Evolutionary conservation across 1,140 invertebrate genomes (phyloP), one percentile per base, ranked within the genome.

Genomic region (Nebria ingens): DNA sequence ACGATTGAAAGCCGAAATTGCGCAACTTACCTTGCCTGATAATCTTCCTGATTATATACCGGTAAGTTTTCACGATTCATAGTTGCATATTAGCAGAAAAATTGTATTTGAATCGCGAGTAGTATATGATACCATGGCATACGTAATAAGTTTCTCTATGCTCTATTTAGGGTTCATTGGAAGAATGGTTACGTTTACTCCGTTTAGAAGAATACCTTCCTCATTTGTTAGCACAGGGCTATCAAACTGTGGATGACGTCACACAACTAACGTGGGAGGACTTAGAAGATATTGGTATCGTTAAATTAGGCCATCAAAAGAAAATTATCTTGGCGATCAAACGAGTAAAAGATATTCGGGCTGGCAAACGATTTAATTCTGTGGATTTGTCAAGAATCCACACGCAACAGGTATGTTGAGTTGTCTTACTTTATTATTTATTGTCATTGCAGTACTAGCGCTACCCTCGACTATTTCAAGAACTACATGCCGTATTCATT

Each of bases 231-330:
- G 85, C 87, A 60, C 94, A 99, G 75, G 93, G 93, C 53, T 98
- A 98, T 76, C 82, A 86, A 59, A 89, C 87, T 17, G 91, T 99
- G 45, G 88, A 96, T 63, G 87, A 91, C 71, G 88, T 91, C 50
- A 91, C 90, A 29, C 92, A 97, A 66, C 81, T 98, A 34, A 93
- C 91, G 57, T 98, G 95, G 93, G 97, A 99, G 77, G 97, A 99
- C 76, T 80, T 99, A 61, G 97, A 99, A 76, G 97, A 99, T 66
- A 96, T 98, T 70, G 97, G 97, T 51, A 97, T 99, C 61, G 84
- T 92, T 21, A 84, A 87, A 65, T 72, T 93, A 66, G 97, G 97
- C 20, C 97, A 99, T 72, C 96, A 99, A 73, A 99, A 99, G 79
- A 95, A 97, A 75, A 88, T 99, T 59, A 84, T 96, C 62, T 75